Percentiles rank a stretch among this genome's conserved stretches.
These are phyloP conservation scores for Catocala nupta DNA, from an alignment of 2,888 invertebrate species.

Conservation along the genomic window DNA sequence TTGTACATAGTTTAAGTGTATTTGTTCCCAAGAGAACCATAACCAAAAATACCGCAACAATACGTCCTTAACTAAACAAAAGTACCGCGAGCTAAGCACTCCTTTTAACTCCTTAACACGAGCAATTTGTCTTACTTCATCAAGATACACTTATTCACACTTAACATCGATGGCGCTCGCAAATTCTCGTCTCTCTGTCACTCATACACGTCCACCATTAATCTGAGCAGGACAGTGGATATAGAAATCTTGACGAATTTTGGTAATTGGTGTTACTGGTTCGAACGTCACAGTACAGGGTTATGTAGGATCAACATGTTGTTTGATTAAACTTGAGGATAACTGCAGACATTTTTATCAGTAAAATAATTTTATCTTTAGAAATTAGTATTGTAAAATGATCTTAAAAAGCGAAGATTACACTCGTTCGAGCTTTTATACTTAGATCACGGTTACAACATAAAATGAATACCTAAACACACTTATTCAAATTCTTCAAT, in stretches of 20 bases:
- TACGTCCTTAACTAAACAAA: slow-evolving; percentile 19
- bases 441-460: too few relatives aligned
- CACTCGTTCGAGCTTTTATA: too few relatives aligned
- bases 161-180: slow-evolving; percentile 16
- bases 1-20: background rate
- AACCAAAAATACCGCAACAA: slow-evolving; percentile 5
- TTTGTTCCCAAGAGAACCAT: too few relatives aligned
- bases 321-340: slow-evolving; percentile 15
- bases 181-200: slow-evolving; percentile 23
- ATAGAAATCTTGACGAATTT: slow-evolving; percentile 49
- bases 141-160: slow-evolving; percentile 31
- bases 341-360: background rate
- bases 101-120: slow-evolving; percentile 23
- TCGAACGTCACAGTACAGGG: slow-evolving; percentile 30
- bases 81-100: slow-evolving; percentile 17
- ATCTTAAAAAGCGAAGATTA: too few relatives aligned
- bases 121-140: slow-evolving; percentile 43
- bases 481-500: too few relatives aligned
- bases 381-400: too few relatives aligned
- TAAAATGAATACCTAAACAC: too few relatives aligned
- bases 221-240: slow-evolving; percentile 27
- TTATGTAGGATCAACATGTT: slow-evolving; percentile 29
- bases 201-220: slow-evolving; percentile 12
- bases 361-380: too few relatives aligned
- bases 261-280: slow-evolving; percentile 43